Percentiles rank a stretch among this genome's conserved stretches.
phyloP scores from a whole-genome alignment of 2,113 vertebrate genomes.

The Pseudorectes ferrugineus region DNA sequence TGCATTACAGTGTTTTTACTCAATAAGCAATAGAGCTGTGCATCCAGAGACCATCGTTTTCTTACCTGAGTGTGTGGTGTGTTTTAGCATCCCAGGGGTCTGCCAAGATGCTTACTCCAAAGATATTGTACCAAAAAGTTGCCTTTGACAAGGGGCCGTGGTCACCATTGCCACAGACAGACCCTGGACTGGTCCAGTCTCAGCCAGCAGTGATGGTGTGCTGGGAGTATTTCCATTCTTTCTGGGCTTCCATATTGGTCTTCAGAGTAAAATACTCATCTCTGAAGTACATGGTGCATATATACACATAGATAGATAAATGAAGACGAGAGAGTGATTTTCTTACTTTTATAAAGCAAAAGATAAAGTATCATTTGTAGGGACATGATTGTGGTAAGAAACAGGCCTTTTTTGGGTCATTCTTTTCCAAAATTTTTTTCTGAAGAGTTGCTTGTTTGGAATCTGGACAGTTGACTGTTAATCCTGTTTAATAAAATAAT shows the following conservation, averaged over 20 bases:
- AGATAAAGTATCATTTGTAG: not conserved
- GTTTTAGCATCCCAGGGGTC: not conserved
- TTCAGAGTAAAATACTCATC: not conserved
- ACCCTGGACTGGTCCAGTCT: not conserved
- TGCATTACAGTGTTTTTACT: not conserved
- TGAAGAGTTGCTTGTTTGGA: conserved; percentile 36
- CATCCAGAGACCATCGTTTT: not conserved
- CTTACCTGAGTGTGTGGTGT: not conserved
- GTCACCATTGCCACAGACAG: not conserved
- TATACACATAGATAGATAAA: not conserved
- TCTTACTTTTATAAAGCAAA: conserved; percentile 50
- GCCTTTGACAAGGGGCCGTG: not conserved
- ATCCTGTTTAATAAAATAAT: conserved; percentile 56
- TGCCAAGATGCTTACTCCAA: conserved; percentile 12
- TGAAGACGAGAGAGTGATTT: not conserved
- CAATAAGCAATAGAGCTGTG: not conserved
- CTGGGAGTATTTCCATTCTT: conserved; percentile 1
- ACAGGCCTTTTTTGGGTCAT: not conserved
- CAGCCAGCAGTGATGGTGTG: not conserved
- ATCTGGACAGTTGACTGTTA: conserved; percentile 17
- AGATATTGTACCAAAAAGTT: conserved; percentile 48
- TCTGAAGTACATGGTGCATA: not conserved
- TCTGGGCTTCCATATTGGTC: not conserved
- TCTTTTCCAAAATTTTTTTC: not conserved
- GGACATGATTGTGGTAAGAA: not conserved